Conservation (phyloP, 1,140 invertebrate genomes). For the Platyscapa corneri region DNA sequence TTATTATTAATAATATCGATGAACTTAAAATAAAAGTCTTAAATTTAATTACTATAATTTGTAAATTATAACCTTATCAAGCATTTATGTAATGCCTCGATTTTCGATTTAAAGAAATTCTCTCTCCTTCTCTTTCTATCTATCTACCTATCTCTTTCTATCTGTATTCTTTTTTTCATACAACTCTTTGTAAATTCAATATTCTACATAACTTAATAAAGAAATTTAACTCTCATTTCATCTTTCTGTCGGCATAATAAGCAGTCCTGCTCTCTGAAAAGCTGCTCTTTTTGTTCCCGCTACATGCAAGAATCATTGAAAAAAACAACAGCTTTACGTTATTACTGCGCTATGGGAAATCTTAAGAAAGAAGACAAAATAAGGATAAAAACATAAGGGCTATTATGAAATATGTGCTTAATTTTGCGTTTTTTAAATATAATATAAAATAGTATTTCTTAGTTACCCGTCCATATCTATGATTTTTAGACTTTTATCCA, state of each 20-base stretch:
- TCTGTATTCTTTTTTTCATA: too few relatives aligned
- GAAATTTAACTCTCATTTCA: slow-evolving; percentile 17
- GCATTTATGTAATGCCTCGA: neutral
- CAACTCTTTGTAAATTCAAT: neutral
- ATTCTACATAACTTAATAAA: slow-evolving; percentile 3
- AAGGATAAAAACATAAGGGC: neutral
- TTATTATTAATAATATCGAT: too few relatives aligned
- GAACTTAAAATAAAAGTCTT: too few relatives aligned
- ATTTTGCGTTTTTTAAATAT: slow-evolving; percentile 33
- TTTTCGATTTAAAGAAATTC: neutral
- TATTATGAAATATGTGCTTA: slow-evolving; percentile 1
- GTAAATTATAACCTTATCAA: neutral
- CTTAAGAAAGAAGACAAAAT: neutral
- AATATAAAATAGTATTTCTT: neutral
- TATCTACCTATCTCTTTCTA: neutral
- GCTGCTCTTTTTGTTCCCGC: neutral
- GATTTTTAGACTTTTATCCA: slow-evolving; percentile 34
- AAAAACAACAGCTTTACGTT: neutral
- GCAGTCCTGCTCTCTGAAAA: neutral
- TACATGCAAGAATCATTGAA: slow-evolving; percentile 15
- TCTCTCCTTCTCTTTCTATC: neutral
- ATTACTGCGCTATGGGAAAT: slow-evolving; percentile 35
- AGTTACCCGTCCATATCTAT: neutral
- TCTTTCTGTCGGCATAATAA: neutral
- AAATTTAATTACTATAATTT: neutral